Conservation (phyloP, 2,888 invertebrate genomes). For the Chrysolina haemoptera region DNA sequence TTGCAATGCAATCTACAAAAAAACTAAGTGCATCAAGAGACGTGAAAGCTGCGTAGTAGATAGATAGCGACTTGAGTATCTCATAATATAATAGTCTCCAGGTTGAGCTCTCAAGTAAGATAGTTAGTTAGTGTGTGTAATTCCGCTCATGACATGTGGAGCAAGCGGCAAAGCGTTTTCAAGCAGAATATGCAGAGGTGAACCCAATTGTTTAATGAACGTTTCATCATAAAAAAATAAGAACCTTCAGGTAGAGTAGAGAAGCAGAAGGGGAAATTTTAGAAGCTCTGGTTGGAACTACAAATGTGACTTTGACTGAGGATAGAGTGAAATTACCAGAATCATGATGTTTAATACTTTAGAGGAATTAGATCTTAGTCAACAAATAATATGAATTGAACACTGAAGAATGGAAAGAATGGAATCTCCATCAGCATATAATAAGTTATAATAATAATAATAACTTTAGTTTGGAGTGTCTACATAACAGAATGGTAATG, state of each 20-base stretch:
- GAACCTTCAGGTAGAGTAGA: constrained; percentile 12
- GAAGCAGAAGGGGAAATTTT: constrained; percentile 20
- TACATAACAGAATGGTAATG: too few species aligned
- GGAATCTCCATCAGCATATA: too few species aligned
- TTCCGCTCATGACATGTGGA: constrained; percentile 31
- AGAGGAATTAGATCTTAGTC: too few species aligned
- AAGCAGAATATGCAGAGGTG: constrained; percentile 28
- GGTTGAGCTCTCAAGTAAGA: background rate
- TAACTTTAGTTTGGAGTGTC: too few species aligned
- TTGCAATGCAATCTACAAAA: too few species aligned
- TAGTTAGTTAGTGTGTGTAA: constrained; percentile 20
- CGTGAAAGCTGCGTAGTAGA: background rate
- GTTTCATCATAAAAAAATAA: constrained; percentile 3
- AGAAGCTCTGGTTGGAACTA: background rate
- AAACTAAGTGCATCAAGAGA: background rate
- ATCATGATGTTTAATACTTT: background rate
- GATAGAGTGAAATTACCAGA: background rate
- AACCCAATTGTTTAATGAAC: constrained; percentile 12
- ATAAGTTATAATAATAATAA: background rate
- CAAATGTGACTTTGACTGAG: constrained; percentile 19
- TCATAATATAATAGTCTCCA: background rate
- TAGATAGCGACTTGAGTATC: background rate
- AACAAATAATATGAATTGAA: too few species aligned
- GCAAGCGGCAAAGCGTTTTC: constrained; percentile 30
- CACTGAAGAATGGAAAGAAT: too few species aligned